Conservation (phyloP, 2,113 vertebrate species). For the Australoheros scitulus region DNA sequence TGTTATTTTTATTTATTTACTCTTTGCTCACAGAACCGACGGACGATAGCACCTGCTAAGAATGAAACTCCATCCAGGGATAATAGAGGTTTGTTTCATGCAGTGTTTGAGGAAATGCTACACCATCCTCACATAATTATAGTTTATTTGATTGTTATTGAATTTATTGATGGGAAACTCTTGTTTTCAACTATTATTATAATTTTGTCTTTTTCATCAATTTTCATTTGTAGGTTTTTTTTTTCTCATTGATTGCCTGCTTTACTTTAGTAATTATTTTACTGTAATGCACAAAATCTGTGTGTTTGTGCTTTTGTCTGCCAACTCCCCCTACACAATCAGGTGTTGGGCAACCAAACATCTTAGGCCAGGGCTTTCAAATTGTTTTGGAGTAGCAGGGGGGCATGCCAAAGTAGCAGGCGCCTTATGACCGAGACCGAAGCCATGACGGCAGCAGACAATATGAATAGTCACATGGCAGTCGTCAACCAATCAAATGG, state of each 20-base stretch:
- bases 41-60: conserved; percentile 86
- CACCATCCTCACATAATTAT: not conserved
- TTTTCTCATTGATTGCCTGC: not conserved
- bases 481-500: too few relatives aligned
- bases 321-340: not conserved
- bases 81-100: conserved; percentile 87
- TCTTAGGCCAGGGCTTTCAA: too few relatives aligned
- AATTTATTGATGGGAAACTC: not conserved
- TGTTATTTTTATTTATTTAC: conserved; percentile 12
- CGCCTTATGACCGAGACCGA: too few relatives aligned
- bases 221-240: not conserved
- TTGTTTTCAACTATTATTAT: not conserved
- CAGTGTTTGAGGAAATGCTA: not conserved
- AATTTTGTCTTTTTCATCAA: not conserved
- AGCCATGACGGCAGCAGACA: too few relatives aligned
- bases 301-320: not conserved
- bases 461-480: too few relatives aligned
- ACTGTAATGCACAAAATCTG: not conserved
- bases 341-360: not conserved
- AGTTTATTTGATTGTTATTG: not conserved
- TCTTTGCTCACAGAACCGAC: conserved; percentile 84
- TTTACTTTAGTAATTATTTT: conserved; percentile 1
- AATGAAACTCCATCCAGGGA: conserved; percentile 90
- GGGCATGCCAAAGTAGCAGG: too few relatives aligned
- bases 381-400: too few relatives aligned